Conservation (phyloP, 2,797 vertebrate species). For the Hypotaenidia okinawae region DNA sequence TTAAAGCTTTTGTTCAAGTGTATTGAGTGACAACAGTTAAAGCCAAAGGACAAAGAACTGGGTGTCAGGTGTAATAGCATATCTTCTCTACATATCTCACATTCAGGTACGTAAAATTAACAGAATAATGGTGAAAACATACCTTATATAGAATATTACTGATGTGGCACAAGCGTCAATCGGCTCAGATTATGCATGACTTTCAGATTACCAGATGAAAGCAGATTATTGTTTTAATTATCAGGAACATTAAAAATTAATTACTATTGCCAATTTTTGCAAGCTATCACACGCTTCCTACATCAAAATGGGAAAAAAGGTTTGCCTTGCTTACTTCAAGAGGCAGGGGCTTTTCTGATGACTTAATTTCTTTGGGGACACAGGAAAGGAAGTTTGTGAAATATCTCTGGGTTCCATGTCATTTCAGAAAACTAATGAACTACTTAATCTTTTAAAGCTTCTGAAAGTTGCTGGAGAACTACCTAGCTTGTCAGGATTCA, state of each 20-base stretch:
- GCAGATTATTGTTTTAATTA: not conserved
- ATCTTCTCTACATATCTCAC: fast-evolving
- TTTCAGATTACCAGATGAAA: not conserved
- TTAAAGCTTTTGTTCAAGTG: not conserved
- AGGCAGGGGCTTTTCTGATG: not conserved
- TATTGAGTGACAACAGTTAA: not conserved
- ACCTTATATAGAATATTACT: not conserved
- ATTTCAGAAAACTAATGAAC: conserved; percentile 6
- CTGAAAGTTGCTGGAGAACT: not conserved
- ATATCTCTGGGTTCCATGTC: not conserved
- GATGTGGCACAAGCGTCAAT: not conserved
- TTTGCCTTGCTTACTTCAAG: not conserved
- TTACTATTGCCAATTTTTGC: not conserved
- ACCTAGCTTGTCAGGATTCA: not conserved
- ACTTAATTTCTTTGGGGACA: not conserved
- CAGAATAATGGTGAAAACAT: not conserved
- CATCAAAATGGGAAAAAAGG: not conserved
- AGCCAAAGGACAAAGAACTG: not conserved
- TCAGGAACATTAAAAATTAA: not conserved
- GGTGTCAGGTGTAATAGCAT: not conserved
- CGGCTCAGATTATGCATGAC: not conserved
- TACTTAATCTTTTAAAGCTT: not conserved
- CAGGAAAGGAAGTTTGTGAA: not conserved
- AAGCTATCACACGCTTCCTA: not conserved
- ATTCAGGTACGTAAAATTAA: not conserved